A percentile compares a stretch with the other conserved stretches of the same genome.
Evolutionary conservation across 2,888 invertebrate species (phyloP).

Genomic region (Acronicta leporina): DNA sequence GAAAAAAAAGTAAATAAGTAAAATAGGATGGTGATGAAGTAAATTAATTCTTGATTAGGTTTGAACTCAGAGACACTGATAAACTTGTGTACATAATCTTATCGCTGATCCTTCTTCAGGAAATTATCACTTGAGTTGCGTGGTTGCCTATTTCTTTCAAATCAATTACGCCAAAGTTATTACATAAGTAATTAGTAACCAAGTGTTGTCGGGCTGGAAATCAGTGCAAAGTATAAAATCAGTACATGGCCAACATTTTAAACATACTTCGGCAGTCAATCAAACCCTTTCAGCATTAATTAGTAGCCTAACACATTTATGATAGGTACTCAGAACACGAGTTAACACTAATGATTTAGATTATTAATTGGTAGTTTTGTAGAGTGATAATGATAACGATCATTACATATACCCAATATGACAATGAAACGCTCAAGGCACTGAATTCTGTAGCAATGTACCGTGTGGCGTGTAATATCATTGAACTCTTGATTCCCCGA

Average conservation of each 20-base stretch:
- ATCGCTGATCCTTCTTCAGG: too few relatives aligned
- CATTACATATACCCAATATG: conserved; percentile 35
- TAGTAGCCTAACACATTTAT: conserved; percentile 42
- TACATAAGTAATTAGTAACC: not conserved
- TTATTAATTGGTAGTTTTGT: conserved; percentile 45
- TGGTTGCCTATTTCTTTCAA: too few relatives aligned
- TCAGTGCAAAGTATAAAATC: conserved; percentile 30
- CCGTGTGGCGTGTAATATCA: conserved; percentile 51
- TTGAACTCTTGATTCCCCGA: conserved; percentile 59
- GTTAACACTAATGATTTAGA: conserved; percentile 42
- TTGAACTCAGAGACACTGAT: too few relatives aligned
- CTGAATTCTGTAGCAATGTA: conserved; percentile 54
- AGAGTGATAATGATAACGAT: conserved; percentile 47
- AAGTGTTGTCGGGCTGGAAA: not conserved
- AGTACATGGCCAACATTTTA: conserved; percentile 34
- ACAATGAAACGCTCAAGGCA: conserved; percentile 56
- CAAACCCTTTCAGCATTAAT: conserved; percentile 34
- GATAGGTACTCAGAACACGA: conserved; percentile 28
- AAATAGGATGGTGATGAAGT: too few relatives aligned
- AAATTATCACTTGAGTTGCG: too few relatives aligned
- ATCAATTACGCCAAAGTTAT: too few relatives aligned
- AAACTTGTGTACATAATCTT: too few relatives aligned
- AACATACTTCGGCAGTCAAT: conserved; percentile 44
- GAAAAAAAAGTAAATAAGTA: too few relatives aligned
- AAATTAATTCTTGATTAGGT: too few relatives aligned